Percentiles rank a stretch among this genome's conserved stretches.
Conservation (phyloP, 2,113 vertebrate species). For the Cranoglanis bouderius region DNA sequence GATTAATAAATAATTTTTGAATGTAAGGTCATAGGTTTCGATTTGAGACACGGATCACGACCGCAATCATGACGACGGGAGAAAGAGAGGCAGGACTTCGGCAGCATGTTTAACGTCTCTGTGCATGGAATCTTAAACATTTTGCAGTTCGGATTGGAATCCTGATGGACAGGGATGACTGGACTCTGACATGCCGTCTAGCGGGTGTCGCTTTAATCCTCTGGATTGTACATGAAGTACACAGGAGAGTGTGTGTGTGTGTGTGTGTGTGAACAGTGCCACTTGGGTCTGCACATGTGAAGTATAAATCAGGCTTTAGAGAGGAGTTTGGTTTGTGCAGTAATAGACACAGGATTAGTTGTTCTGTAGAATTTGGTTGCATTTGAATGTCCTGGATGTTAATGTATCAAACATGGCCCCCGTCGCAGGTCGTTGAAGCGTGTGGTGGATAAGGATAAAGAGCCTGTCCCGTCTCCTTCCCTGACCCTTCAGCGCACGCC, state of each 20-base stretch:
- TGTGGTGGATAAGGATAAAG: constrained; percentile 87
- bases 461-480: constrained; percentile 87
- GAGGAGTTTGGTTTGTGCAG: not conserved
- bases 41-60: not conserved
- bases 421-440: constrained; percentile 81
- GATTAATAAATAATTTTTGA: not conserved
- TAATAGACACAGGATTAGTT: not conserved
- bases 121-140: not conserved
- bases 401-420: not conserved
- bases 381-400: not conserved
- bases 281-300: not conserved
- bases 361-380: not conserved
- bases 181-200: not conserved
- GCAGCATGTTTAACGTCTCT: not conserved
- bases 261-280: not conserved
- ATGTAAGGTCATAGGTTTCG: not conserved
- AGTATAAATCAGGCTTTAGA: not conserved
- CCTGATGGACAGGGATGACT: not conserved
- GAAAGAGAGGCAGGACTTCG: not conserved
- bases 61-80: not conserved
- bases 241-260: not conserved
- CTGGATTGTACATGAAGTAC: not conserved
- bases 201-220: not conserved
- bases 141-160: not conserved
- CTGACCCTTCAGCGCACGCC: constrained; percentile 83